Conservation (phyloP, 2,888 invertebrate genomes). For the Himalopsyche tibetana region DNA sequence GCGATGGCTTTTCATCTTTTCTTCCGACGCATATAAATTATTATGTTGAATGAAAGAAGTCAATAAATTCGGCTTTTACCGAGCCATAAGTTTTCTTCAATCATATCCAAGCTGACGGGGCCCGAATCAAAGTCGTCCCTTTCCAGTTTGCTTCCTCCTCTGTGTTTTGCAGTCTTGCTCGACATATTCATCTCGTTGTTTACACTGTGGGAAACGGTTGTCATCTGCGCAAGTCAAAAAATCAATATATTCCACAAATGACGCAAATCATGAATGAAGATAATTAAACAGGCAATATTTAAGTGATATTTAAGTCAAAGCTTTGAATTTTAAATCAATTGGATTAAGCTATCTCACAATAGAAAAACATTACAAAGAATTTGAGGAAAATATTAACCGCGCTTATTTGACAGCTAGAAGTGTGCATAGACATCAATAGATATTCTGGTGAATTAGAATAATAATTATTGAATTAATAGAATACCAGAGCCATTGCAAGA, state of each 20-base stretch:
- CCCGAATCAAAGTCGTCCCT: slow-evolving; percentile 76
- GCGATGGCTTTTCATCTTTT: not conserved
- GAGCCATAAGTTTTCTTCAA: slow-evolving; percentile 77
- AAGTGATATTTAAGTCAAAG: not conserved
- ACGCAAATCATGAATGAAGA: not conserved
- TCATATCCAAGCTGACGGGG: slow-evolving; percentile 78
- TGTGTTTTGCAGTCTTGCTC: slow-evolving; percentile 49
- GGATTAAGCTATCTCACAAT: not conserved
- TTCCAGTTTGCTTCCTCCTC: slow-evolving; percentile 67
- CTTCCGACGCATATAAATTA: too few species aligned
- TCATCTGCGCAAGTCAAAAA: slow-evolving; percentile 47
- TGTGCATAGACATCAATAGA: too few species aligned
- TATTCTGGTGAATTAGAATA: too few species aligned
- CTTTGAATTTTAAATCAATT: not conserved
- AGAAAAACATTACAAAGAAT: not conserved
- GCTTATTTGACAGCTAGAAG: not conserved
- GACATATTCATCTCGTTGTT: slow-evolving; percentile 46
- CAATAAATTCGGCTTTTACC: slow-evolving; percentile 67
- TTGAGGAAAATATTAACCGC: not conserved
- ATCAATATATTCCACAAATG: not conserved
- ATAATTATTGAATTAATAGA: too few species aligned
- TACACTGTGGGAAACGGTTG: slow-evolving; percentile 47
- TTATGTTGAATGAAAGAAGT: not conserved
- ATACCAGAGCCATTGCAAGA: too few species aligned
- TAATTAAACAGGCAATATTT: not conserved